phyloP scores from a whole-genome alignment of 2,888 invertebrate species.

The Tachina fera region DNA sequence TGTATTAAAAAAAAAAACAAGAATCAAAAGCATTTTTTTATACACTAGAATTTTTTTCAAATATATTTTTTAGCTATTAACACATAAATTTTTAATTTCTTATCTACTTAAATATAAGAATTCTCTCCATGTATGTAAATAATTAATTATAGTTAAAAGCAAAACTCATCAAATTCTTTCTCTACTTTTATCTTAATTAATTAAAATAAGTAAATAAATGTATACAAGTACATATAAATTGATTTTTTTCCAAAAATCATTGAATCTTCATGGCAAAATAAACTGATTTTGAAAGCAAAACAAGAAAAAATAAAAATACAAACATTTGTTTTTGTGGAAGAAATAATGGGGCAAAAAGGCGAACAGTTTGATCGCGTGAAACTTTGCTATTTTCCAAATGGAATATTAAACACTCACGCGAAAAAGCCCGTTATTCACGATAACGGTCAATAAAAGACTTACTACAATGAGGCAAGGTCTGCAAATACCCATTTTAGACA shows the following conservation, averaged over 20 bases:
- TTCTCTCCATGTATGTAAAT: conserved; percentile 7
- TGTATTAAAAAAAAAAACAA: conserved; percentile 14
- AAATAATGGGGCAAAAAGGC: too few relatives aligned
- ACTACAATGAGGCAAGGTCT: too few relatives aligned
- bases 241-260: background rate
- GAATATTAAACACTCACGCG: too few relatives aligned
- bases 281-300: conserved; percentile 23
- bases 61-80: conserved; percentile 14
- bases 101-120: background rate
- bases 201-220: background rate
- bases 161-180: conserved; percentile 7
- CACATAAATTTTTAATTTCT: background rate
- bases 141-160: conserved; percentile 29
- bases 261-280: conserved; percentile 23
- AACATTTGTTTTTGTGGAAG: too few relatives aligned
- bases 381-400: too few relatives aligned
- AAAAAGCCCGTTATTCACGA: too few relatives aligned
- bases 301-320: too few relatives aligned
- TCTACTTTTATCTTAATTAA: conserved; percentile 20
- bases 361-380: too few relatives aligned
- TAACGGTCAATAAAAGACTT: too few relatives aligned
- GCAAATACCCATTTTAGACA: too few relatives aligned
- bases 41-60: background rate
- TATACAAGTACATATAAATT: conserved; percentile 11
- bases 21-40: conserved; percentile 12